These are phyloP conservation scores for Hirtodrosophila confusa DNA, from an alignment of 2,888 invertebrate species.

Conservation along the genomic window DNA sequence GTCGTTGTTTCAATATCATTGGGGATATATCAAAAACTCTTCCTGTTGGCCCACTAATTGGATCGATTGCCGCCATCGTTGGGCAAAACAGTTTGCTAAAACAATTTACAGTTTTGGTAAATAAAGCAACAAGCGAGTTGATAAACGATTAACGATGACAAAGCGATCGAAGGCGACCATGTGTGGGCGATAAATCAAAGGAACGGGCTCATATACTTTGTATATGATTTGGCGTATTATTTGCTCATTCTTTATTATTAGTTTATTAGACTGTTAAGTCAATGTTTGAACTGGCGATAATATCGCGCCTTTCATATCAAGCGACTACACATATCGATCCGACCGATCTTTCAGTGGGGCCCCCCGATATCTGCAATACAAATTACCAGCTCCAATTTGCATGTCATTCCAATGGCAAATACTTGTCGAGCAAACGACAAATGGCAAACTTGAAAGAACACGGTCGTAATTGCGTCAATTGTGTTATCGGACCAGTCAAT, in stretches of 20 bases:
- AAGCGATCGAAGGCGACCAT: conserved; percentile 51
- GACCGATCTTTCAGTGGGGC: neutral
- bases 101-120: conserved; percentile 63
- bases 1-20: too few species aligned
- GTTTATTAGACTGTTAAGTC: conserved; percentile 28
- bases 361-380: conserved; percentile 9
- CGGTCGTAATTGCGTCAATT: conserved; percentile 58
- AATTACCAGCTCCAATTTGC: conserved; percentile 48
- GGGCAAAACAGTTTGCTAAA: conserved; percentile 8
- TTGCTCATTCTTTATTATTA: conserved; percentile 72
- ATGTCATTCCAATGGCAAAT: conserved; percentile 45
- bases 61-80: neutral
- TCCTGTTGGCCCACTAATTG: neutral
- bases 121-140: conserved; percentile 33
- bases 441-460: conserved; percentile 27
- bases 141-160: conserved; percentile 57
- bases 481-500: conserved; percentile 46
- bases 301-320: conserved; percentile 4
- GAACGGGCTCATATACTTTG: conserved; percentile 26
- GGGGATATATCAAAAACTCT: too few species aligned
- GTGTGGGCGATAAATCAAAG: conserved; percentile 64
- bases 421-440: conserved; percentile 32
- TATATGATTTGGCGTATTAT: conserved; percentile 50
- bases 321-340: neutral
- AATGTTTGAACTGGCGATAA: conserved; percentile 25